A percentile compares a stretch with the other conserved stretches of the same genome.
Conservation (phyloP, 2,888 invertebrate genomes). For the Epirrita christyi region DNA sequence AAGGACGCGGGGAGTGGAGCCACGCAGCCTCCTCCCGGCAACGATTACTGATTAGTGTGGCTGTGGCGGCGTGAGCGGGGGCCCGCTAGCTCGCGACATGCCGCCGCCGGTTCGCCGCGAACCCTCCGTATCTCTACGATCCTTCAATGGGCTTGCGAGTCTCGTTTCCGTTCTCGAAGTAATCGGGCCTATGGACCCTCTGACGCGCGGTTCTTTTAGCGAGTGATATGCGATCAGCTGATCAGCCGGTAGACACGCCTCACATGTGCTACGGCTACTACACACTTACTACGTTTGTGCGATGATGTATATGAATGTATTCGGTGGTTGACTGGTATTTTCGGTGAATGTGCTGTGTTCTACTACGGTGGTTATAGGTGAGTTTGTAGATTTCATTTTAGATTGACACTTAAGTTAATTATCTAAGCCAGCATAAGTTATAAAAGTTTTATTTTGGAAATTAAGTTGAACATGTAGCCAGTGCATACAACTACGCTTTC, state of each 20-base stretch:
- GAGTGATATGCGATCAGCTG: constrained; percentile 62
- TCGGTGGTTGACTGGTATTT: constrained; percentile 65
- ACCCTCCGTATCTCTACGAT: constrained; percentile 15
- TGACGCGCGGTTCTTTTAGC: not conserved
- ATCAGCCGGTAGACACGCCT: constrained; percentile 65
- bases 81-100: constrained; percentile 67
- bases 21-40: constrained; percentile 83
- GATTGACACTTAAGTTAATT: not conserved
- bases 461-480: no score
- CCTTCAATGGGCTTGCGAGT: constrained; percentile 17
- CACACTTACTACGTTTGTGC: constrained; percentile 72
- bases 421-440: no score
- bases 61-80: constrained; percentile 80
- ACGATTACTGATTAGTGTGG: constrained; percentile 86
- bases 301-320: constrained; percentile 66
- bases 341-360: constrained; percentile 54
- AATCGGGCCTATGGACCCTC: constrained; percentile 6
- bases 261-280: constrained; percentile 68
- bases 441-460: no score
- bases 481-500: not conserved
- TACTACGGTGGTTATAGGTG: constrained; percentile 53
- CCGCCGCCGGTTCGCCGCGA: constrained; percentile 59
- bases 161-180: constrained; percentile 2
- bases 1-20: constrained; percentile 53
- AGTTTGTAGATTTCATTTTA: constrained; percentile 43